Base-by-base conservation (phyloP, 2,888 invertebrate genomes). In the Rhagonycha lutea region DNA sequence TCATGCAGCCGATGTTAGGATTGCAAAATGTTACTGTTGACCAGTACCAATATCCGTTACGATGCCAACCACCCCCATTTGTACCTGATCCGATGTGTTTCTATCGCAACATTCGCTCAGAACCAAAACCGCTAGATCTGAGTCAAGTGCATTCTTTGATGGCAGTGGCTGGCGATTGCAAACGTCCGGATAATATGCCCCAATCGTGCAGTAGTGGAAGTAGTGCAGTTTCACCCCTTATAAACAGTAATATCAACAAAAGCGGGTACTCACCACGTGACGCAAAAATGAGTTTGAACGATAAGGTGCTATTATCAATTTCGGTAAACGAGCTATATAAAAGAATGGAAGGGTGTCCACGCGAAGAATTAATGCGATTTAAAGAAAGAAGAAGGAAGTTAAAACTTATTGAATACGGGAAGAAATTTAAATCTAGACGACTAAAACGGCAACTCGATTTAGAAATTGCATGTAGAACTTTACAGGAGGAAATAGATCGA, bases 341-440 rank as follows among this genome's bases (percentile, higher is more conserved):
- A 88, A 91, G 95, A 29, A 91, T 98, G 68, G 98, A 98, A 86
- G 98, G 98, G 60, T 95, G 94, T 85, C 95, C 97, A 0, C 92
- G 97, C 71, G 98, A 98, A 85, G 96, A 96, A 86, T 95, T 98
- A 67, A 93, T 95, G 62, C 92, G 95, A 76, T 89, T 98, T 81
- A 98, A 98, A 89, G 97, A 98, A 88, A 98, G 97, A 88, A 90
- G 98, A 69, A 92, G 98, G 82, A 98, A 98, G 61, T 89, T 98
- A 61, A 98, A 98, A 89, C 98, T 98, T 87, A 93, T 98, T 3
- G 97, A 97, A 7, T 98, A 98, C 89, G 98, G 98, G 74, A 98
- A 98, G 88, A 98, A 98, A 88, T 98, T 98, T 86, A 94, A 98
- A 80, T 96, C 96, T 84, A 98, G 98, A 89, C 90, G 98, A 69